Conservation (phyloP, 1,140 invertebrate genomes). For the Ganaspis sp. region DNA sequence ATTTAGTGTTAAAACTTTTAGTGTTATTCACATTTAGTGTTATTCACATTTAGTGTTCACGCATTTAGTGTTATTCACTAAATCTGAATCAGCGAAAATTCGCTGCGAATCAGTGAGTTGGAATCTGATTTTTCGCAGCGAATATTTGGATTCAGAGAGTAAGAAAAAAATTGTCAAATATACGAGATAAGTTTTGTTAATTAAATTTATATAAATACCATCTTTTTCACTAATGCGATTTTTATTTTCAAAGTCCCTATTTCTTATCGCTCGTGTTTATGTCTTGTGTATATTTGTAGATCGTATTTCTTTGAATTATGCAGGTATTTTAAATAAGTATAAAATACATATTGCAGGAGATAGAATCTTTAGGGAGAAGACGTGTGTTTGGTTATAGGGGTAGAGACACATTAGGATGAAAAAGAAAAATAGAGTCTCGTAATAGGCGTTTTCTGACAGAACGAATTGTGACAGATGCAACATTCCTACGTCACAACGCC, state of each 20-base stretch:
- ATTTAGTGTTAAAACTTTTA: no score
- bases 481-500: background rate
- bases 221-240: no score
- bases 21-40: no score
- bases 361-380: background rate
- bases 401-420: background rate
- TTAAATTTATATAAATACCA: no score
- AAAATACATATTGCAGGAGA: background rate
- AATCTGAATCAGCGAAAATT: no score
- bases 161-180: no score
- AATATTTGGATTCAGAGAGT: no score
- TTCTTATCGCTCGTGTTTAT: background rate
- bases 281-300: background rate
- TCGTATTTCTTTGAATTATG: background rate
- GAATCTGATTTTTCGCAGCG: no score
- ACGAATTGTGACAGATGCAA: background rate
- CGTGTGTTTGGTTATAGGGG: background rate
- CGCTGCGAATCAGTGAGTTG: no score
- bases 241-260: background rate
- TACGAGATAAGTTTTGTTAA: no score
- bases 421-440: background rate
- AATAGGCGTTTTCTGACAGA: constrained; percentile 1
- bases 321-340: background rate
- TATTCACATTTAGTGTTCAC: no score
- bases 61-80: no score